Base-by-base conservation (phyloP, 2,797 vertebrate species). In the Lepilemur septentrionalis region DNA sequence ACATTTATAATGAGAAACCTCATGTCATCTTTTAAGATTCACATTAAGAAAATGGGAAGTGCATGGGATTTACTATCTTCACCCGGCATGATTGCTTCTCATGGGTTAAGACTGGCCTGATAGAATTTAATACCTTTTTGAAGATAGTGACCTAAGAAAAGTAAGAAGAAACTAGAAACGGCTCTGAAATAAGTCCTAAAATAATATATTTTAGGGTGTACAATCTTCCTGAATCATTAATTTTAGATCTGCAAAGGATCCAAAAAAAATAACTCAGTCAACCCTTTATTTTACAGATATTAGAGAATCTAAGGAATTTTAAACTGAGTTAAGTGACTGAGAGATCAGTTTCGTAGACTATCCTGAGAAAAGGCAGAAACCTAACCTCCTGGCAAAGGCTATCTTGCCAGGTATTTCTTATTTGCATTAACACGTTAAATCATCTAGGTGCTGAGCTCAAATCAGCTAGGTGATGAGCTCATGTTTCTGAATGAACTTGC, bases 271-370 rank as follows among this genome's bases (percentile, higher is more conserved):
- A 83, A 89, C 25, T n/a, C 11, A 69, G 46, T 20, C 28, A 95
- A 93, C 20, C 20, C 38, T 94, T 89, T 65, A 57, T 65, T 93
- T 84, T 17, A 63, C 17, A 93, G 67, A 94, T 32, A 93, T 5
- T 25, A 70, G 25, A 93, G 79, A 91, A 70, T 84, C 80, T 78
- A 79, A 94, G 63, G 79, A 91, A 92, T n/a, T 84, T 67, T 91
- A 84, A 93, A 87, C 0, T 57, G 43, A 87, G 22, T 7, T 65
- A 59, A 85, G 8, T 55, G 89, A 94, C 22, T n/a, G 17, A 76
- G 61, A 82, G 32, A 59, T 81, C 52, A 55, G 43, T 55, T 65
- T 70, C 72, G 81, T 46, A 61, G 67, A 94, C n/a, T 70, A 50
- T 41, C 8, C 69, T 75, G 11, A 94, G 46, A 78, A 80, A 95